Evolutionary conservation across 2,797 vertebrate species (phyloP).

Genomic region (Sebastes vulpes): DNA sequence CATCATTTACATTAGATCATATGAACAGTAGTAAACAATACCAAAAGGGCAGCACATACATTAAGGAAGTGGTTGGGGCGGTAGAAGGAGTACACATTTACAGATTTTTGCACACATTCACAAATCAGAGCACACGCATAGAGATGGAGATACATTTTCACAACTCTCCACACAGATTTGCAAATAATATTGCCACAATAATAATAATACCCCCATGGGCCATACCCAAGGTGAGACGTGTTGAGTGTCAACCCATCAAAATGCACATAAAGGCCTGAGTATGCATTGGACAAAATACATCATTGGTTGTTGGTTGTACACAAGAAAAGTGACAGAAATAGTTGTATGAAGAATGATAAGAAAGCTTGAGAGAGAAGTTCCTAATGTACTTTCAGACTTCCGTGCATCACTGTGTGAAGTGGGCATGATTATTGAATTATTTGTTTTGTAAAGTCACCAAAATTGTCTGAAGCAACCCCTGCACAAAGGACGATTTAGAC

Average conservation of each 20-base stretch:
- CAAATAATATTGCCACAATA: neutral
- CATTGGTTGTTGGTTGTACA: neutral
- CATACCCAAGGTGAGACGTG: neutral
- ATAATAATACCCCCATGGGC: neutral
- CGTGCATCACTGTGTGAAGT: neutral
- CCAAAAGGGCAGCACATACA: neutral
- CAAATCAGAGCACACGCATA: fast-evolving
- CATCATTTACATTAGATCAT: neutral
- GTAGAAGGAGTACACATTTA: neutral
- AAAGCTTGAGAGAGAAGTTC: neutral
- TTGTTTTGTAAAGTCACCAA: neutral
- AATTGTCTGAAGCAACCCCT: neutral
- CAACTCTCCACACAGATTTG: neutral
- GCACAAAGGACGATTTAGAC: neutral
- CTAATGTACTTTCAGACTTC: no score
- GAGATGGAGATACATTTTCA: neutral
- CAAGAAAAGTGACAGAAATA: neutral
- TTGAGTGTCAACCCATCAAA: neutral
- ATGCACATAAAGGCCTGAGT: neutral
- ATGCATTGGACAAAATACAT: neutral
- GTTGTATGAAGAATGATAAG: neutral
- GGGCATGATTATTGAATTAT: neutral
- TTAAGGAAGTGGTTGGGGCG: neutral
- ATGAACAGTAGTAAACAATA: neutral
- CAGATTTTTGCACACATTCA: neutral